Base-by-base conservation (phyloP, 2,797 vertebrate genomes). In the Myotis pilosus region DNA sequence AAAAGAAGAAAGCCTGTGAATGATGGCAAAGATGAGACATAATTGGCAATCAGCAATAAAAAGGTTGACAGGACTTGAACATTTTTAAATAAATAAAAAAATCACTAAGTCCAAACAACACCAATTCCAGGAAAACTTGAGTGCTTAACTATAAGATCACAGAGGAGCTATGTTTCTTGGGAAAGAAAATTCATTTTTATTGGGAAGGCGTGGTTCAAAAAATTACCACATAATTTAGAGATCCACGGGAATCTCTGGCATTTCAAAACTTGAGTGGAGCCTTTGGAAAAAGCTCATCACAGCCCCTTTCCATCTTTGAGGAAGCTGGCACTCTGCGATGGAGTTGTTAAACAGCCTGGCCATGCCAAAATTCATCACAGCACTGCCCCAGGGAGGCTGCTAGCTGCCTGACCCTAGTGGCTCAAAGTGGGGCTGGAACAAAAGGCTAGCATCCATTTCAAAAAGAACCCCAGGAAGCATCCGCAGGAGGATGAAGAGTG, bases 321-420 rank as follows among this genome's bases (percentile, higher is more conserved):
- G 89, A 96, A 86, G 82, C 93, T 96, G 96, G 94, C 93, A 93
- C 87, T 94, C 86, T 36, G 89, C 20, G 7, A 97, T 95, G 88
- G 93, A 97, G 96, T 95, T 97, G 95, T 97, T 97, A 94, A 97
- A 94, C 95, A 96, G 95, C 81, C 94, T 72, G 88, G 95, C 95
- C 97, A 95, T 89, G 96, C 95, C 97, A 95, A 97, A 96, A 97
- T 94, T 92, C 97, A 97, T 96, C 97, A 97, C 16, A 96, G 95
- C 94, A 92, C 94, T 96, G 96, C 96, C 96, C 95, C 96, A 95
- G 95, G 96, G 96, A 97, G 93, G 96, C 96, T 96, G 94, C 78
- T 62, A 92, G 96, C 94, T 76, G 95, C 94, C 92, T 96, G 96
- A 96, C 97, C 96, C 79, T n/a, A 82, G 95, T 33, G 30, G 84